Conservation (phyloP, 1,140 invertebrate species). For the Heliconius nattereri region DNA sequence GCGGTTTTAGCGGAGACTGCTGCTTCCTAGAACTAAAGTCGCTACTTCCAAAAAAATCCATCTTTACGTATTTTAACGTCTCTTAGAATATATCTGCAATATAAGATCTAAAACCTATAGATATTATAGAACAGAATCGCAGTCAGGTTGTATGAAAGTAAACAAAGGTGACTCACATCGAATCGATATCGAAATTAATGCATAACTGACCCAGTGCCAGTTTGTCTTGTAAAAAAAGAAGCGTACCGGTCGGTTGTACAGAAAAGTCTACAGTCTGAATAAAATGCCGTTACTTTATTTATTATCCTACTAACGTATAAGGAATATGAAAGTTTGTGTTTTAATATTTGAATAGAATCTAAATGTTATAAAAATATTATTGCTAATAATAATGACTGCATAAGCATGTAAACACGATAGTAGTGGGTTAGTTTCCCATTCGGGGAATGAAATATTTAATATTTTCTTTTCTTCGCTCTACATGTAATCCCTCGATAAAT, state of each 20-base stretch:
- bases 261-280: neutral
- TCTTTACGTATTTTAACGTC: too few relatives aligned
- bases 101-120: too few relatives aligned
- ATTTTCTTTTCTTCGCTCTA: too few relatives aligned
- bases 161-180: neutral
- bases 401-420: neutral
- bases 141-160: neutral
- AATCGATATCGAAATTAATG: neutral
- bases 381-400: too few relatives aligned
- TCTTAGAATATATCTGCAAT: too few relatives aligned
- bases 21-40: rapidly evolving
- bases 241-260: constrained; percentile 11
- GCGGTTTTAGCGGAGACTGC: too few relatives aligned
- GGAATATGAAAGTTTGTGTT: neutral
- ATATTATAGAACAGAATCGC: neutral
- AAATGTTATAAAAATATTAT: neutral
- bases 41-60: too few relatives aligned
- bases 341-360: neutral
- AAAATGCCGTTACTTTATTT: neutral
- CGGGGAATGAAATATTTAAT: too few relatives aligned
- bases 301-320: neutral
- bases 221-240: constrained; percentile 5
- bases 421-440: too few relatives aligned
- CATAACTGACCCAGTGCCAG: constrained; percentile 14
- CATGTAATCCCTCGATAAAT: too few relatives aligned